These are phyloP conservation scores for Paramormyrops kingsleyae DNA, from an alignment of 2,113 vertebrate species.

Conservation along the genomic window DNA sequence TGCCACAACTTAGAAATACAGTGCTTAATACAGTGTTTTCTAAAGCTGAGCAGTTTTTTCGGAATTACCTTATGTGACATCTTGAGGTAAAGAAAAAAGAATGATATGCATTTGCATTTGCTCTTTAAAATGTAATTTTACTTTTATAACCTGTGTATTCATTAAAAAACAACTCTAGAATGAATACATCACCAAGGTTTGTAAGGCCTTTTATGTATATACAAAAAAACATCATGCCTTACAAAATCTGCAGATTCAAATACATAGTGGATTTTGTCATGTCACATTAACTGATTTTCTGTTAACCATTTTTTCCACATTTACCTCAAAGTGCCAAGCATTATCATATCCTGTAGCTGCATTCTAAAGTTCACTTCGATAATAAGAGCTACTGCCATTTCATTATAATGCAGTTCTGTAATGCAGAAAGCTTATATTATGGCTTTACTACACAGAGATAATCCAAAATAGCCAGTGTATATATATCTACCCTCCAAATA, in stretches of 20 bases:
- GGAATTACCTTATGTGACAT: too few relatives aligned
- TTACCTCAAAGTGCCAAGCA: background rate
- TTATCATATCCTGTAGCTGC: background rate
- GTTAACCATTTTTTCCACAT: background rate
- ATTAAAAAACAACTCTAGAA: background rate
- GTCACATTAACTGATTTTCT: background rate
- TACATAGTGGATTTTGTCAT: background rate
- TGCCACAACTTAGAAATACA: too few relatives aligned
- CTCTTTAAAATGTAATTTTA: background rate
- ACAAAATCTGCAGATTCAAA: background rate
- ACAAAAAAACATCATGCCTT: background rate
- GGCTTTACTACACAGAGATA: background rate
- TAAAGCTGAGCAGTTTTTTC: too few relatives aligned
- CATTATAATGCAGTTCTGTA: background rate
- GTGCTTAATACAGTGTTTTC: too few relatives aligned
- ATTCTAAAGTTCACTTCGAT: background rate
- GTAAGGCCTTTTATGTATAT: background rate
- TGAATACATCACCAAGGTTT: background rate
- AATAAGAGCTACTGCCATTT: background rate
- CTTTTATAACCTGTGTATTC: background rate
- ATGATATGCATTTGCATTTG: too few relatives aligned
- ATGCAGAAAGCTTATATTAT: background rate
- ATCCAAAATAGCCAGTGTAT: background rate
- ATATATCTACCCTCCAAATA: background rate
- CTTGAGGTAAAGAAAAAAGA: too few relatives aligned